phyloP scores from a whole-genome alignment of 2,113 vertebrate species.

The Pelecanus crispus region DNA sequence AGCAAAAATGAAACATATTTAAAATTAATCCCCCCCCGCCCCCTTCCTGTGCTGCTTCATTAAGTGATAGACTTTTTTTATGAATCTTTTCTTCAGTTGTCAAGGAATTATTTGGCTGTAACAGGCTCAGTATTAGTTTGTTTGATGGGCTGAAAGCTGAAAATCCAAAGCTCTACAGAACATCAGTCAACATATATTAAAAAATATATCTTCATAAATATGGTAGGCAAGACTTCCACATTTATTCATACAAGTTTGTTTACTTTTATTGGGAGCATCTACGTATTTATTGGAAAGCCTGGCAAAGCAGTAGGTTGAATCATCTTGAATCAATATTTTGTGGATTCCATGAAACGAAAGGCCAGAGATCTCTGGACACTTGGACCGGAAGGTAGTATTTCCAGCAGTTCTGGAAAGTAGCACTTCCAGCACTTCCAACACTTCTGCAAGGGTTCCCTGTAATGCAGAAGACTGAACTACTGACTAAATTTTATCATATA shows the following conservation, averaged over 20 bases:
- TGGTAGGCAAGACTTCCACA: background rate
- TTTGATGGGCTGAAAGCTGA: background rate
- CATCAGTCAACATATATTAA: background rate
- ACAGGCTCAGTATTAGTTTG: background rate
- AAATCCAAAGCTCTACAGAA: background rate
- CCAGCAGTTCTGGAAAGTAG: too few species aligned
- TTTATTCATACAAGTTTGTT: background rate
- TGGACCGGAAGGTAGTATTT: background rate
- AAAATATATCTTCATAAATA: background rate
- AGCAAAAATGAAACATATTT: background rate
- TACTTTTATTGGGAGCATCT: background rate
- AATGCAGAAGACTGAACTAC: background rate
- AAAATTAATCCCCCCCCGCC: fast-evolving
- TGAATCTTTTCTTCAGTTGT: background rate
- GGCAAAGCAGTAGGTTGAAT: background rate
- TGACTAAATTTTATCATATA: background rate
- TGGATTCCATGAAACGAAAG: background rate
- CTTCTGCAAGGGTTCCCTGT: background rate
- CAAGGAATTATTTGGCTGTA: background rate
- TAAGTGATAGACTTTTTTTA: background rate
- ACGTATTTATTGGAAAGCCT: background rate
- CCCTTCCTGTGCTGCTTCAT: background rate
- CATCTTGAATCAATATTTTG: background rate
- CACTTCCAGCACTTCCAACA: too few species aligned
- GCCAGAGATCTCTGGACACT: background rate